phyloP scores from a whole-genome alignment of 2,888 invertebrate species.

The Gymnocheta viridis region DNA sequence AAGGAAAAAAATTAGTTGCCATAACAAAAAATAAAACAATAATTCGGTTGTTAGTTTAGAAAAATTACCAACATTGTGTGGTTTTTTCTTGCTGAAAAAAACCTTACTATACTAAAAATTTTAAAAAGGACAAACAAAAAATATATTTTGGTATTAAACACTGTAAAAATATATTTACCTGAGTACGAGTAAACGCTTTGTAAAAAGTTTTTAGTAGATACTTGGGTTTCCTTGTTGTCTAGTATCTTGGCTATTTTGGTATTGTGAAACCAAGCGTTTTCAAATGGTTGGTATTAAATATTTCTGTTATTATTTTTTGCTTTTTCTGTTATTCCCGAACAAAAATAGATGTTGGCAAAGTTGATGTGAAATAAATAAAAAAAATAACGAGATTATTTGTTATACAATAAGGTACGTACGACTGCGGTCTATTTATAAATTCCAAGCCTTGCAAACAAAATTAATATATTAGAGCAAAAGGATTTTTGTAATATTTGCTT shows the following conservation, averaged over 20 bases:
- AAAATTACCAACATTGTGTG: constrained; percentile 61
- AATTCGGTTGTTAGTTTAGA: constrained; percentile 56
- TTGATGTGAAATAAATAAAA: constrained; percentile 8
- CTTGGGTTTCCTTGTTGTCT: constrained; percentile 25
- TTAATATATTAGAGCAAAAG: not conserved
- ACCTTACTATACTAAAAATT: constrained; percentile 10
- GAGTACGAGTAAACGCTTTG: constrained; percentile 48
- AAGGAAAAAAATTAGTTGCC: constrained; percentile 37
- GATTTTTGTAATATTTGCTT: not conserved
- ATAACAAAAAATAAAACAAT: constrained; percentile 32
- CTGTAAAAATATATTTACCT: constrained; percentile 38
- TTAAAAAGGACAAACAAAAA: not conserved
- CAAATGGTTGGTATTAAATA: constrained; percentile 49
- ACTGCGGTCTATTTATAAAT: constrained; percentile 37
- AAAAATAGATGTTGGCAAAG: constrained; percentile 6
- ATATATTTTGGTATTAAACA: constrained; percentile 20
- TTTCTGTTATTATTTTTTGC: constrained; percentile 6
- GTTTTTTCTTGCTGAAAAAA: constrained; percentile 44
- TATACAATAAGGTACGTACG: not conserved
- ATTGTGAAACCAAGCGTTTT: constrained; percentile 54
- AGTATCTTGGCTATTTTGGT: constrained; percentile 52
- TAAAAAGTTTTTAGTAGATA: constrained; percentile 47
- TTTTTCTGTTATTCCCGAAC: constrained; percentile 1
- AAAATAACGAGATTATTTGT: constrained; percentile 24
- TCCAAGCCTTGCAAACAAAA: constrained; percentile 1